Evolutionary conservation across 2,113 vertebrate genomes (phyloP).

Genomic region (Ctenodactylus gundi): DNA sequence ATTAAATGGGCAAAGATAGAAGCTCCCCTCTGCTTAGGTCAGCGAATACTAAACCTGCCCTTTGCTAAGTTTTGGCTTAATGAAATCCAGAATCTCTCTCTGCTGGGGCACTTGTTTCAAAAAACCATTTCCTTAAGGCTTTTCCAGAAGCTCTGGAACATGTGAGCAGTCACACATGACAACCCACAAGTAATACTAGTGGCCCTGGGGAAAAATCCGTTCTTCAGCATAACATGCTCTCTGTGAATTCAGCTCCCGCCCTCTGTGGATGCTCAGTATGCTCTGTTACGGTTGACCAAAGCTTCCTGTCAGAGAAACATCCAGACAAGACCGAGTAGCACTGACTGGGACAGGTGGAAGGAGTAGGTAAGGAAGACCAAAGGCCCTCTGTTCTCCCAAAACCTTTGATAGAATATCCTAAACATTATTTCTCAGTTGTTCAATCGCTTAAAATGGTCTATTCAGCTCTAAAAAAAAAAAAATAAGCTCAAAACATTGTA

Average conservation of each 20-base stretch:
- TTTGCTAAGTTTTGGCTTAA: neutral
- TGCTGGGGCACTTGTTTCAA: constrained; percentile 7
- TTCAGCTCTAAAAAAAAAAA: neutral
- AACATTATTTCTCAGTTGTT: neutral
- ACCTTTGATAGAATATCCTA: neutral
- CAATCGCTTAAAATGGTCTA: neutral
- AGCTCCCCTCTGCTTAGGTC: neutral
- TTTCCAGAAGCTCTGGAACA: constrained; percentile 26
- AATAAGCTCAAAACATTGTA: constrained; percentile 40
- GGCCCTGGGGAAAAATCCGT: neutral
- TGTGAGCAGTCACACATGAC: neutral
- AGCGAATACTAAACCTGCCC: neutral
- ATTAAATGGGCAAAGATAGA: neutral
- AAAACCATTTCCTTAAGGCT: constrained; percentile 31
- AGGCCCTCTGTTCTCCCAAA: neutral
- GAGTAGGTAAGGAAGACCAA: neutral
- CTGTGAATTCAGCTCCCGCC: neutral
- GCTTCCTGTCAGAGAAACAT: constrained; percentile 9
- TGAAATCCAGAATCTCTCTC: constrained; percentile 4
- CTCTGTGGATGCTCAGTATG: neutral
- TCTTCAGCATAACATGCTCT: neutral
- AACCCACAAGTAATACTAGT: neutral
- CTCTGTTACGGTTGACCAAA: neutral
- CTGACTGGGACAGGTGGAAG: neutral
- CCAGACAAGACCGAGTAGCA: neutral